phyloP scores from a whole-genome alignment of 2,797 vertebrate genomes.

The Ctenopoma multispine region DNA sequence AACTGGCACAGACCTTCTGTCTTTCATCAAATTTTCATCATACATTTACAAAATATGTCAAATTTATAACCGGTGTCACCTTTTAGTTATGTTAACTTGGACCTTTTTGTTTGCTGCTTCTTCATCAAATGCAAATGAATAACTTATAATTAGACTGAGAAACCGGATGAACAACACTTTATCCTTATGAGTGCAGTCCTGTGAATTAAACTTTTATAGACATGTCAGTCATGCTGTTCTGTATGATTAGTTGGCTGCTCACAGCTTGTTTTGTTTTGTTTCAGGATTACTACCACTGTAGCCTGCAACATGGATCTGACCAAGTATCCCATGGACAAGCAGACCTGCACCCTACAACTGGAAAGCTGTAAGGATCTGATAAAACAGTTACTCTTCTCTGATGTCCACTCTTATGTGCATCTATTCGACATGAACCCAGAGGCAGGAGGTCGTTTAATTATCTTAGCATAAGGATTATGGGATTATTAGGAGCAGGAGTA shows the following conservation, averaged over 20 bases:
- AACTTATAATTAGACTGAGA: no score
- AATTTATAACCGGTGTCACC: not conserved
- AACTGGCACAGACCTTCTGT: not conserved
- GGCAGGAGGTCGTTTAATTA: no score
- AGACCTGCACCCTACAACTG: slow-evolving; percentile 92
- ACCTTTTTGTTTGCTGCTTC: no score
- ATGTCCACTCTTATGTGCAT: not conserved
- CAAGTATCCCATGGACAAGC: slow-evolving; percentile 95
- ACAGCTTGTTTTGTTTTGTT: not conserved
- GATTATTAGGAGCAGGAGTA: not conserved
- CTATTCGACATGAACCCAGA: not conserved
- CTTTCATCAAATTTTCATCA: not conserved
- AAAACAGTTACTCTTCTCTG: no score
- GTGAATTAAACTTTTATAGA: no score
- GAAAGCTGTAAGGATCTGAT: slow-evolving; percentile 90
- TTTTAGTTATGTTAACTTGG: no score
- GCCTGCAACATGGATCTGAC: slow-evolving; percentile 95
- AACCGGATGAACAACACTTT: no score
- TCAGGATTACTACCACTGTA: slow-evolving; percentile 92
- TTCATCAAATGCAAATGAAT: no score
- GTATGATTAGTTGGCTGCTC: no score
- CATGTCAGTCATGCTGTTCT: no score
- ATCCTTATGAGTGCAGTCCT: no score
- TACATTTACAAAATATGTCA: not conserved
- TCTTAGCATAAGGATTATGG: not conserved